Base-by-base conservation (phyloP, 2,888 invertebrate genomes). In the Calephelis perditalis region DNA sequence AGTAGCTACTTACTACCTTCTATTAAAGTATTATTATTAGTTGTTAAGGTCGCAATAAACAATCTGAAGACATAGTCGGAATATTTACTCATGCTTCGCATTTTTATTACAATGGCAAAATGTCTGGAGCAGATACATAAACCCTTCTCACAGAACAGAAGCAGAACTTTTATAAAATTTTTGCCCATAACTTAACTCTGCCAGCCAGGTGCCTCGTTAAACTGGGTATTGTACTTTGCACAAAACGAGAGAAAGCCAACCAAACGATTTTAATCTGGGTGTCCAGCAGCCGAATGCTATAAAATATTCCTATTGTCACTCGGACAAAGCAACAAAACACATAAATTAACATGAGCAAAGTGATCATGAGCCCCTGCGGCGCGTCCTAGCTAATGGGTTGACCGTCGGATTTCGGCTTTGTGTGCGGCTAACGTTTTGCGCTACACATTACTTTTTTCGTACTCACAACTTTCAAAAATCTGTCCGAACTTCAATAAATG, bases 261-360 rank as follows among this genome's bases (percentile, higher is more conserved):
- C 77, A 78, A 76, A 75, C 76, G 88, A 89, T 86, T 83, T 82
- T 89, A 87, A 89, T 89, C 89, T 88, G 84, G 82, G 85, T 84
- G 89, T 86, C 88, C 89, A 79, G 89, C 87, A 86, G 83, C 79
- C 77, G 78, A 82, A 79, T 70, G 76, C 81, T 86, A 86, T 87
- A 89, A 89, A 89, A 86, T 84, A 79, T 67, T 70, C 59, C 78
- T 65, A 79, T 86, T 86, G 85, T 86, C 65, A 59, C 68, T 65
- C 71, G 81, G 75, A 89, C 86, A 89, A 88, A 74, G 79, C 81
- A 73, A 86, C 89, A 89, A 88, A 88, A 82, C 79, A 89, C 89
- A 89, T 89, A 90, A 90, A 90, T 90, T 89, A 89, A 84, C 84
- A 81, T 81, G 79, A 83, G 87, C 85, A 81, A 82, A 86, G 87